Evolutionary conservation across 2,888 invertebrate species (phyloP), one percentile per base, ranked within the genome.

Genomic region (Protophormia terraenovae): DNA sequence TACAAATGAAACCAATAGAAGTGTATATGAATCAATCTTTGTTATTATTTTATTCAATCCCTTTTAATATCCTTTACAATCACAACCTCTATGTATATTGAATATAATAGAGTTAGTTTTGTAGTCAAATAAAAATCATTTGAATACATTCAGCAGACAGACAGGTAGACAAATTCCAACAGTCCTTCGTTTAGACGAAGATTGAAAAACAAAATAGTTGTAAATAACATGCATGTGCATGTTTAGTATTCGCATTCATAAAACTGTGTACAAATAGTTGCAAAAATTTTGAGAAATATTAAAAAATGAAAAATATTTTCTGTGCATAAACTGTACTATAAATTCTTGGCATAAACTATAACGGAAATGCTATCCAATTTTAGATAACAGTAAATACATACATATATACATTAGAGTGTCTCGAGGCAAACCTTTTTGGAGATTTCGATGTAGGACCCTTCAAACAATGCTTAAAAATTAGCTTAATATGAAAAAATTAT

Each of bases 281-380:
- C n/a, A n/a, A n/a, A n/a, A n/a, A n/a, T n/a, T n/a, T n/a, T n/a
- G n/a, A n/a, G n/a, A n/a, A n/a, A n/a, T n/a, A n/a, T n/a, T n/a
- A n/a, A n/a, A n/a, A n/a, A 8, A 16, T 29, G 3, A 19, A 47
- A 19, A 47, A 4, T 47, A 47, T 47, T 16, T 47, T 8, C 19
- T 66, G 22, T 58, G 50, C 29, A n/a, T 2, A 35, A 71, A 50
- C 6, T 69, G 4, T 71, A 62, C 50, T 78, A 78, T 38, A 71
- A 69, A 78, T 78, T 69, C 60, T 38, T 69, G 38, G 14, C 69
- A 62, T 38, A 60, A 50, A 60, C 19, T 60, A 19, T 38, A 76
- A 38, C 0, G 22, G 24, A 50, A 60, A 55, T 16, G 12, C 7
- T 16, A 16, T n/a, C n/a, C 0, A 32, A 32, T 12, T 41, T 55